These are phyloP conservation scores for Ochlodes sylvanus DNA, from an alignment of 2,888 invertebrate species.

Conservation along the genomic window DNA sequence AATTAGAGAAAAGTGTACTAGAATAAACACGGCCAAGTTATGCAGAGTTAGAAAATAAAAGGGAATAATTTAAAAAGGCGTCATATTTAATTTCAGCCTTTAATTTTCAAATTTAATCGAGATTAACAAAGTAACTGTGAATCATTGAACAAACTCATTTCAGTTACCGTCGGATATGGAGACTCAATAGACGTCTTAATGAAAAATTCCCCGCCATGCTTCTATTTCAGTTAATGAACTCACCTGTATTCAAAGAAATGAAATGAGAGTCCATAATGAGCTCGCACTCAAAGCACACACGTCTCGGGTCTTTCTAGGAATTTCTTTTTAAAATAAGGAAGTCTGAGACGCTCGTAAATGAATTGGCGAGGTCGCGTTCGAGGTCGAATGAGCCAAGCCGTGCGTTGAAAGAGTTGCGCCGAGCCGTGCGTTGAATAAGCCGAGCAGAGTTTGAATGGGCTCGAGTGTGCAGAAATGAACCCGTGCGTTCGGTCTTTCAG, in stretches of 20 bases:
- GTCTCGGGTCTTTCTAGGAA: constrained; percentile 63
- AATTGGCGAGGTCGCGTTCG: constrained; percentile 51
- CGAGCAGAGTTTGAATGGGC: constrained; percentile 21
- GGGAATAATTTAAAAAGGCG: neutral
- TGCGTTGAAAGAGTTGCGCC: constrained; percentile 37
- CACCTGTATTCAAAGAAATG: constrained; percentile 65
- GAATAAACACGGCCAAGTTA: constrained; percentile 26
- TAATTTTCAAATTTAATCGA: neutral
- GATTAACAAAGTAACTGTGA: constrained; percentile 13
- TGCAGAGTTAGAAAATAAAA: constrained; percentile 1
- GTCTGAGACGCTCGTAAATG: constrained; percentile 57
- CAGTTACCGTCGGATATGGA: constrained; percentile 50
- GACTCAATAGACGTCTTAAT: constrained; percentile 67
- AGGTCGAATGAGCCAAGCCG: constrained; percentile 39
- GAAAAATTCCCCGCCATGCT: constrained; percentile 73
- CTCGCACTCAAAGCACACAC: constrained; percentile 67
- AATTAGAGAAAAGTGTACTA: constrained; percentile 13
- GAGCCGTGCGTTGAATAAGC: constrained; percentile 35
- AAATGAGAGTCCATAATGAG: constrained; percentile 67
- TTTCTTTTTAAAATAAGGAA: constrained; percentile 60
- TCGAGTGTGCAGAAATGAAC: constrained; percentile 40
- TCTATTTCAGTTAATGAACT: constrained; percentile 62
- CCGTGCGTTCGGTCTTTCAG: constrained; percentile 39
- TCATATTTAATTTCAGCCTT: neutral
- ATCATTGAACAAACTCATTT: constrained; percentile 48